Evolutionary conservation across 2,797 vertebrate species (phyloP), one percentile per base, ranked within the genome.

Genomic region (Hemibagrus guttatus): DNA sequence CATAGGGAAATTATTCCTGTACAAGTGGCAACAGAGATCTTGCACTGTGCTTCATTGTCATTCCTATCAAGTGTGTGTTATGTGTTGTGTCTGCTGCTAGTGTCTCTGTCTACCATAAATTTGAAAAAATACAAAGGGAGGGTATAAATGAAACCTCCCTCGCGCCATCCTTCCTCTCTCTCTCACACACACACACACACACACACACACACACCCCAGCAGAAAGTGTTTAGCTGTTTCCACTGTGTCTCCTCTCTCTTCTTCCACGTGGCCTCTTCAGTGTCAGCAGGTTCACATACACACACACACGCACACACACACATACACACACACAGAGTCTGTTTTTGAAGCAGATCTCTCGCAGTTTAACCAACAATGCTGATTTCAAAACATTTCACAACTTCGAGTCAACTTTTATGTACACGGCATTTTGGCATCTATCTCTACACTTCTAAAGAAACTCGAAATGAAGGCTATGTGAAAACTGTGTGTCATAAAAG

Each of bases 1-100:
- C 76, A 78, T 90, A 81, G 89, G 88, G 87, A 92, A 92, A 91
- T 85, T 81, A 87, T 85, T 89, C 89, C 87, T 85, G 90, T 88
- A 87, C 89, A 90, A 90, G 63, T 91, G 88, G 91, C 89, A 90
- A 91, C 90, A 91, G 84, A 88, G 90, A 92, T 90, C 81, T 87
- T 85, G 71, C 84, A 86, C 89, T 86, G 85, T 86, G 83, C 90
- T 81, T 90, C 85, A 69, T 86, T 91, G 87, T 85, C 84, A 68
- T 85, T 83, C 64, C 75, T 84, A 84, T 75, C 59, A 75, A 82
- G 87, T 69, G 83, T 76, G 83, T 85, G 66, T 84, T 63, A 39
- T 83, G 71, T 69, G 86, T 52, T 71, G 75, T 88, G 46, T 85
- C 71, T 83, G 63, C 80, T 83, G 85, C 82, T 88, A 81, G 83